Conservation (phyloP, 2,797 vertebrate species). For the Clarias pachynema region DNA sequence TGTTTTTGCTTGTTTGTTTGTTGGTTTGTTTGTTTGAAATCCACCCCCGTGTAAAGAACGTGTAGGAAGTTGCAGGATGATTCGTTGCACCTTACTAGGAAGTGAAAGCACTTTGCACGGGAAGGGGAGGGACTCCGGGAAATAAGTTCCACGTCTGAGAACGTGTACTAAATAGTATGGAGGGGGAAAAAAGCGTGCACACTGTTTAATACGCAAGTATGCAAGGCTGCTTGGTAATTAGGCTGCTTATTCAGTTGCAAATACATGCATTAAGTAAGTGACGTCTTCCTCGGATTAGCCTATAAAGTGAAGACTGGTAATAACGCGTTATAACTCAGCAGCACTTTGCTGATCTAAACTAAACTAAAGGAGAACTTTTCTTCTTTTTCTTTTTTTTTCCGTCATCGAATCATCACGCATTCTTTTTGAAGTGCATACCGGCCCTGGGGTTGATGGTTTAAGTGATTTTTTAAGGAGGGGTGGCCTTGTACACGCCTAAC, state of each 20-base stretch:
- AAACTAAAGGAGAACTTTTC: slow-evolving; percentile 58
- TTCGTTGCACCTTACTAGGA: slow-evolving; percentile 94
- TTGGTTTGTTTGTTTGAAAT: neutral
- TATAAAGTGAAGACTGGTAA: slow-evolving; percentile 42
- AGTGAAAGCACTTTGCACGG: slow-evolving; percentile 82
- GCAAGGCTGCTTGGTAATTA: slow-evolving; percentile 56
- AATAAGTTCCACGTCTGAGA: slow-evolving; percentile 57
- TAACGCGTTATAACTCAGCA: slow-evolving; percentile 26
- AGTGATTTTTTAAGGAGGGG: slow-evolving; percentile 12
- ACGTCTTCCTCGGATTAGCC: slow-evolving; percentile 40
- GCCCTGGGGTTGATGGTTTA: neutral
- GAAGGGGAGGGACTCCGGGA: slow-evolving; percentile 90
- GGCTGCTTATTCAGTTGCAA: slow-evolving; percentile 49
- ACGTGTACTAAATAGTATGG: slow-evolving; percentile 10
- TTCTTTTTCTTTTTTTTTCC: neutral
- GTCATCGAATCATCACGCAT: neutral
- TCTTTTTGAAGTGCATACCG: neutral
- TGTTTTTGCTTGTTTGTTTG: neutral
- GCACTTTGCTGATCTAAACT: slow-evolving; percentile 32
- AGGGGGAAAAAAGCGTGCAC: neutral
- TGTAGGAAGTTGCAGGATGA: slow-evolving; percentile 86
- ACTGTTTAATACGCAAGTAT: slow-evolving; percentile 18
- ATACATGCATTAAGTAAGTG: slow-evolving; percentile 55
- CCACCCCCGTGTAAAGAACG: slow-evolving; percentile 48
- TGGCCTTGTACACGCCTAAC: slow-evolving; percentile 35